Evolutionary conservation across 2,797 vertebrate species (phyloP), one percentile per base, ranked within the genome.

Genomic region (Sebastiscus albofasciatus): DNA sequence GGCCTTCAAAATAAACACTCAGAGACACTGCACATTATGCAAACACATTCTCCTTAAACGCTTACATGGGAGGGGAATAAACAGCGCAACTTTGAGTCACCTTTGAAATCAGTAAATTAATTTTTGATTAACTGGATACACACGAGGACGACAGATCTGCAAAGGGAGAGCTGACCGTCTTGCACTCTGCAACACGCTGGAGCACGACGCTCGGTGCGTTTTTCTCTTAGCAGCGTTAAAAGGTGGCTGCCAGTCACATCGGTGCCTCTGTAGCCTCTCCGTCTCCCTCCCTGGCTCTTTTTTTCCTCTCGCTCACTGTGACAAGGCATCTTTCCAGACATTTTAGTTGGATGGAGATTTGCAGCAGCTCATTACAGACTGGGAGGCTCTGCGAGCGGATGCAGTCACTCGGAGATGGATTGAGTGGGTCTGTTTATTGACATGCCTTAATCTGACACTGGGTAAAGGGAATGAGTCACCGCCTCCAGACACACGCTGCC

Each of bases 401-500:
- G 93, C 92, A 93, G 91, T 93, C 90, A 90, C 91, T 93, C 90
- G 72, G 90, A 96, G 95, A 96, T 95, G 94, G 94, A 96, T 95
- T 94, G 95, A 95, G 93, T 94, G 91, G 90, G 91, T 94, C 94
- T 95, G 89, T 90, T 94, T 96, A 96, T 96, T 96, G 95, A 96
- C 96, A 93, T 94, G 92, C 93, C 91, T 95, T 96, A 95, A 96
- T 96, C 95, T 96, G 95, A 96, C 95, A 94, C 93, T 93, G 88
- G 89, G 90, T 92, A 93, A 93, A 92, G 92, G 91, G 92, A 94
- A 93, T 94, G 94, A 95, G 94, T 94, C 94, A 93, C 92, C 74
- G 91, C 92, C 91, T 93, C 86, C 90, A 91, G 90, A 91, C 87
- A 90, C 86, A 85, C 20, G 20, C 87, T 85, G 85, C 90, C 87